A percentile compares a stretch with the other conserved stretches of the same genome.
These are phyloP conservation scores for Nerophis lumbriciformis DNA, from an alignment of 2,113 vertebrate species.

Conservation along the genomic window DNA sequence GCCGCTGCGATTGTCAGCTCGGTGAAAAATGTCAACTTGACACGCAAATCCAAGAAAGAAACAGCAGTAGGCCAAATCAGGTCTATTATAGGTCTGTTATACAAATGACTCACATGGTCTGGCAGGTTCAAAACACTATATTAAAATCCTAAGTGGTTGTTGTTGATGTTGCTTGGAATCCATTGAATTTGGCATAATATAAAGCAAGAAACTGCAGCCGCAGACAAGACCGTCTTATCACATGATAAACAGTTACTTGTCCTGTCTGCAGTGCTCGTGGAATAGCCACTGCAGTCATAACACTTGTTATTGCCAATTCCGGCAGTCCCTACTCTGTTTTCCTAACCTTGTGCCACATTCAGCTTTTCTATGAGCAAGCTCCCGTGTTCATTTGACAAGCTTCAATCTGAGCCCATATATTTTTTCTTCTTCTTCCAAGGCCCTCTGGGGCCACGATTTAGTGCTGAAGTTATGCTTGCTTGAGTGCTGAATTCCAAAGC, in stretches of 20 bases:
- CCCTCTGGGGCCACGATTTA: constrained; percentile 54
- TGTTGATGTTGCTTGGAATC: constrained; percentile 52
- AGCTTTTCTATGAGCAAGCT: constrained; percentile 51
- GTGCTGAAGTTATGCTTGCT: constrained; percentile 57
- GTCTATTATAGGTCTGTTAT: constrained; percentile 27
- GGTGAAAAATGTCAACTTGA: constrained; percentile 61
- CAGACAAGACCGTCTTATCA: constrained; percentile 34
- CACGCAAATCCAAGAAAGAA: constrained; percentile 52
- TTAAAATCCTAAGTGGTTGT: constrained; percentile 56
- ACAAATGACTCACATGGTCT: constrained; percentile 54
- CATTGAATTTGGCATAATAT: constrained; percentile 16
- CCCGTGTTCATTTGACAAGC: constrained; percentile 68
- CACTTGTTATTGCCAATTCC: constrained; percentile 50
- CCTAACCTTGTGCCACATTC: constrained; percentile 50
- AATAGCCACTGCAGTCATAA: constrained; percentile 52
- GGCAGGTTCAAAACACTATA: constrained; percentile 61
- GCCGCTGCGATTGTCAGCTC: constrained; percentile 46
- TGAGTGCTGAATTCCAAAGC: constrained; percentile 62
- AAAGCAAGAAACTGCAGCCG: constrained; percentile 32
- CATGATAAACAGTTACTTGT: constrained; percentile 19
- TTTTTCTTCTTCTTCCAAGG: constrained; percentile 43
- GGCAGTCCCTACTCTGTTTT: constrained; percentile 39
- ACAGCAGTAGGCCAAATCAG: constrained; percentile 48
- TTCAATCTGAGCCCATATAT: constrained; percentile 65
- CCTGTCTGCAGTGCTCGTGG: constrained; percentile 49